These are phyloP conservation scores for Magallana nippona DNA, from an alignment of 2,888 invertebrate genomes.

Conservation along the genomic window DNA sequence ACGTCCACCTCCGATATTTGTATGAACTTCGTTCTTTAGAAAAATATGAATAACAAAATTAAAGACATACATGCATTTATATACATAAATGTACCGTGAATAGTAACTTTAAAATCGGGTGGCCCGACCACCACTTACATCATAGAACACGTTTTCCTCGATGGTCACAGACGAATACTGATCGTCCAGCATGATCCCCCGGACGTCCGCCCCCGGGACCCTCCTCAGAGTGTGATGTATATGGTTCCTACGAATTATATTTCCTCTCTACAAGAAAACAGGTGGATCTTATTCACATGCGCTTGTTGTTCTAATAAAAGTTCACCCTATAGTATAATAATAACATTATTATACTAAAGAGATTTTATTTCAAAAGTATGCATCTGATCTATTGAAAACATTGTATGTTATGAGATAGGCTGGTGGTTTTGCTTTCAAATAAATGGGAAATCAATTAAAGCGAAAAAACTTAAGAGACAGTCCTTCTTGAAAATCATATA, in stretches of 20 bases:
- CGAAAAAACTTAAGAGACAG: too few species aligned
- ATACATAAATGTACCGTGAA: not conserved
- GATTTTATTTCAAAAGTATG: too few species aligned
- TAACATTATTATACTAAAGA: too few species aligned
- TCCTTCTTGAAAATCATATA: too few species aligned
- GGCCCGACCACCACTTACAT: constrained; percentile 57
- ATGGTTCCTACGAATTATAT: constrained; percentile 63
- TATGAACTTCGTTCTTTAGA: constrained; percentile 65
- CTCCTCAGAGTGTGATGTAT: constrained; percentile 60
- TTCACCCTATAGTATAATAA: too few species aligned
- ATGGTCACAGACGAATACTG: constrained; percentile 63
- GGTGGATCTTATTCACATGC: not conserved
- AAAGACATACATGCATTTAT: not conserved
- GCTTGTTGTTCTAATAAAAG: too few species aligned
- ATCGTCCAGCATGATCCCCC: constrained; percentile 68
- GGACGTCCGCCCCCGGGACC: constrained; percentile 63
- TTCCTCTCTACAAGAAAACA: constrained; percentile 61
- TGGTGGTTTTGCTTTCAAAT: not conserved
- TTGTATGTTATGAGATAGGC: not conserved
- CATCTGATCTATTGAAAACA: too few species aligned
- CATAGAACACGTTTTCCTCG: constrained; percentile 67
- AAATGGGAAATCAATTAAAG: too few species aligned
- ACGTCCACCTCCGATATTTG: constrained; percentile 68
- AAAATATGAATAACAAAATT: not conserved
- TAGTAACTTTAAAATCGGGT: not conserved